These are phyloP conservation scores for Tympanuchus pallidicinctus DNA, from an alignment of 2,113 vertebrate genomes.

Conservation along the genomic window DNA sequence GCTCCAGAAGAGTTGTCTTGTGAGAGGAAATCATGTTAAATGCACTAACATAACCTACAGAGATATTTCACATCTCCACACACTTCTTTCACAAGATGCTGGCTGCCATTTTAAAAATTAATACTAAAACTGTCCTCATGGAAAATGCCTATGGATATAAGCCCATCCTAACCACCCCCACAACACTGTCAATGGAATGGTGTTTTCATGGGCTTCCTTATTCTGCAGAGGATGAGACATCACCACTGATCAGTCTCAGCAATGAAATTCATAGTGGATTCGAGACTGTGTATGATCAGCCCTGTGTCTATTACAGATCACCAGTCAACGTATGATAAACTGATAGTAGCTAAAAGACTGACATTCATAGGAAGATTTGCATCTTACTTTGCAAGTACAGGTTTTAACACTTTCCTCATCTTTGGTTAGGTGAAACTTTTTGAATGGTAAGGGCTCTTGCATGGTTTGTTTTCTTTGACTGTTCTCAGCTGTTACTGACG, in stretches of 20 bases:
- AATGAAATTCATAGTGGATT: background rate
- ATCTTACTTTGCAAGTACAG: background rate
- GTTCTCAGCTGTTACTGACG: background rate
- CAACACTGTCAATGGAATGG: background rate
- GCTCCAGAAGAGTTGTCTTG: background rate
- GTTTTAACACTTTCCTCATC: background rate
- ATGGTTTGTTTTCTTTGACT: background rate
- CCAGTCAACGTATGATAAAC: background rate
- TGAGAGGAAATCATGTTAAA: background rate
- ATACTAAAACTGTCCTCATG: background rate
- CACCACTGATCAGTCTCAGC: background rate
- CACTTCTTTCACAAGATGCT: background rate
- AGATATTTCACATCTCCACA: background rate
- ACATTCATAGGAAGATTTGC: accelerated
- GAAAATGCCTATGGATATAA: background rate
- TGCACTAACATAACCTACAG: background rate
- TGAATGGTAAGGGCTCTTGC: background rate
- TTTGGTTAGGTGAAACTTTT: background rate
- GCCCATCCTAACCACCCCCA: background rate
- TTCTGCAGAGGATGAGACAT: background rate
- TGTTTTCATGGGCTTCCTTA: background rate
- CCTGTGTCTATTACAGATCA: background rate
- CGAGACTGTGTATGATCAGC: accelerated
- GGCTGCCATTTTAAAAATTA: background rate
- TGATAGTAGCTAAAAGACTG: background rate